These are phyloP conservation scores for Parelbella ahira DNA, from an alignment of 2,888 invertebrate species.

Conservation along the genomic window DNA sequence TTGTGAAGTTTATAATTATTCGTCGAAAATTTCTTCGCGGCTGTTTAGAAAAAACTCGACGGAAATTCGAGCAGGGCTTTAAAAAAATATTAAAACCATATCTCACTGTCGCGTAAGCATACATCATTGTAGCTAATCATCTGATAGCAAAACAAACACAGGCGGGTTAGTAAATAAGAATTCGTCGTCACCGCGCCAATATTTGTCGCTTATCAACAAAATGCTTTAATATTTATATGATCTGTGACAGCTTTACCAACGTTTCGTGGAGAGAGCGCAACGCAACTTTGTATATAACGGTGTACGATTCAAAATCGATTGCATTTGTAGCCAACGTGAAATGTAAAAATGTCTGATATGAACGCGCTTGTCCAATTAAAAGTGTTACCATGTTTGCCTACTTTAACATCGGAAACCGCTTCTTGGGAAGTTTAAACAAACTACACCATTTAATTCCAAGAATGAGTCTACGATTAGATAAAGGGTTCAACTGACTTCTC, in stretches of 20 bases:
- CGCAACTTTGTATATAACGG: neutral
- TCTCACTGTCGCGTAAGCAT: slow-evolving; percentile 17
- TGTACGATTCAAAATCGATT: slow-evolving; percentile 3
- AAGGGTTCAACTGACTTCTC: too few relatives aligned
- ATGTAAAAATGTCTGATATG: slow-evolving; percentile 2
- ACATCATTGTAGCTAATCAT: slow-evolving; percentile 39
- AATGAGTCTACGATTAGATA: too few relatives aligned
- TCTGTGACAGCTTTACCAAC: slow-evolving; percentile 20
- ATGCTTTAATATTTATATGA: slow-evolving; percentile 27
- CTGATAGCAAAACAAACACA: slow-evolving; percentile 45
- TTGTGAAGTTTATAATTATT: too few relatives aligned
- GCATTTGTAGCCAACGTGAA: neutral
- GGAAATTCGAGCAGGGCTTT: slow-evolving; percentile 8
- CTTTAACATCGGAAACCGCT: slow-evolving; percentile 22
- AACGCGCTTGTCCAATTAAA: slow-evolving; percentile 19
- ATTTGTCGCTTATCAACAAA: slow-evolving; percentile 33
- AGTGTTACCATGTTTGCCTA: slow-evolving; percentile 14
- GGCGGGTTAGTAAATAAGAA: slow-evolving; percentile 46
- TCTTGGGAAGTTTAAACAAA: slow-evolving; percentile 23
- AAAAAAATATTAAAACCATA: slow-evolving; percentile 18
- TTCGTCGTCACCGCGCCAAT: slow-evolving; percentile 32
- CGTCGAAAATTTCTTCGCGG: too few relatives aligned
- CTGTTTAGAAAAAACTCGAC: neutral
- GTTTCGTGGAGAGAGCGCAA: neutral
- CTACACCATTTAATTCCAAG: too few relatives aligned